These are phyloP conservation scores for Agrypnia vestita DNA, from an alignment of 1,140 invertebrate genomes.

Conservation along the genomic window DNA sequence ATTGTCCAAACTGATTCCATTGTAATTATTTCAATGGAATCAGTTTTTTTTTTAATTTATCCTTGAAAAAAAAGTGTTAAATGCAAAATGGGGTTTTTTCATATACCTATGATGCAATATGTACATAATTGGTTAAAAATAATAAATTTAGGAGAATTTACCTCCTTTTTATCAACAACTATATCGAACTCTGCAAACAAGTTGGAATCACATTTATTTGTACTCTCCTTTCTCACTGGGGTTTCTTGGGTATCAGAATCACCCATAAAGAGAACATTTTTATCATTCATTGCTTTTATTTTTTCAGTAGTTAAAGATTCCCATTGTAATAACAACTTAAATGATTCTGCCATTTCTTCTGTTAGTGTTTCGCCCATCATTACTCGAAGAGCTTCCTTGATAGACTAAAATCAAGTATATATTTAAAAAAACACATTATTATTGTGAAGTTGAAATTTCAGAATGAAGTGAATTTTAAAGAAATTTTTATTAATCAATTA, in stretches of 20 bases:
- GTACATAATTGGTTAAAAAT: too few relatives aligned
- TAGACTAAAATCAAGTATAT: constrained; percentile 49
- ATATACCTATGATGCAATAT: neutral
- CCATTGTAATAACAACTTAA: constrained; percentile 49
- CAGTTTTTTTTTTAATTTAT: too few relatives aligned
- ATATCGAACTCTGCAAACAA: constrained; percentile 58
- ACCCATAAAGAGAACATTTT: constrained; percentile 37
- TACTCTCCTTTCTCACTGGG: neutral
- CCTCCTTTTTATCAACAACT: constrained; percentile 49
- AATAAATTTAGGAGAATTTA: constrained; percentile 21
- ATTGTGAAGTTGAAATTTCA: too few relatives aligned
- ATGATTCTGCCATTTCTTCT: constrained; percentile 45
- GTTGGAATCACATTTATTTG: constrained; percentile 24
- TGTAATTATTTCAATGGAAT: too few relatives aligned
- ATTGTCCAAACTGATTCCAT: too few relatives aligned
- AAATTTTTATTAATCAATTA: too few relatives aligned
- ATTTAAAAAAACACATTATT: too few relatives aligned
- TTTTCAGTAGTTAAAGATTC: constrained; percentile 45
- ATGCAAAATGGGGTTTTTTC: too few relatives aligned
- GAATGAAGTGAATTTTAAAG: too few relatives aligned
- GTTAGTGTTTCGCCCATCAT: constrained; percentile 58
- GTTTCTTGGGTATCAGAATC: neutral
- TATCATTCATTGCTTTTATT: constrained; percentile 45
- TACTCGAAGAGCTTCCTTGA: constrained; percentile 49
- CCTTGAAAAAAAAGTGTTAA: too few relatives aligned